These are phyloP conservation scores for Spodoptera litura DNA, from an alignment of 1,140 invertebrate species.

Conservation along the genomic window DNA sequence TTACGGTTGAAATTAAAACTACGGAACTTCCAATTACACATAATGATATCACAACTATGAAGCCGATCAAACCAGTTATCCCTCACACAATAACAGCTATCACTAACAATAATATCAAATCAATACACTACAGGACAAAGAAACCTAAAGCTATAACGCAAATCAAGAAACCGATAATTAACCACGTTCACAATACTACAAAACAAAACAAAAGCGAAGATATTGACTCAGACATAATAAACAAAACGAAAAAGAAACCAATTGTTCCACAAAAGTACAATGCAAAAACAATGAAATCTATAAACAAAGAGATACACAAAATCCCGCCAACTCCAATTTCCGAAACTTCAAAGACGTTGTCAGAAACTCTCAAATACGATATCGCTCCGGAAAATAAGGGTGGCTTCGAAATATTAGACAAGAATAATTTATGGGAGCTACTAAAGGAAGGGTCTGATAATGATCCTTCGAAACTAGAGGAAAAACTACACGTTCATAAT, in stretches of 20 bases:
- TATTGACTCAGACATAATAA: slow-evolving; percentile 53
- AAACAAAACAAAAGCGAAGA: slow-evolving; percentile 60
- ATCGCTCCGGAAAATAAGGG: slow-evolving; percentile 86
- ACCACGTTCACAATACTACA: slow-evolving; percentile 50
- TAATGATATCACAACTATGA: slow-evolving; percentile 20
- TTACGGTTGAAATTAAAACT: background rate
- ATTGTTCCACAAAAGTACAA: slow-evolving; percentile 55
- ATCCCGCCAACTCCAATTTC: slow-evolving; percentile 82
- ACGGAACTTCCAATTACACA: background rate
- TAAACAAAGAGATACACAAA: slow-evolving; percentile 86
- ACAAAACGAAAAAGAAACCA: slow-evolving; percentile 66
- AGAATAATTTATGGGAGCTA: slow-evolving; percentile 87
- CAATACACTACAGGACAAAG: slow-evolving; percentile 74
- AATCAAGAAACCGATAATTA: slow-evolving; percentile 70
- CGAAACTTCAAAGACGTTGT: slow-evolving; percentile 79
- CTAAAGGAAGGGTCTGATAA: slow-evolving; percentile 84
- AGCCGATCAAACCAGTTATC: slow-evolving; percentile 43
- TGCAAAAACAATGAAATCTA: slow-evolving; percentile 80
- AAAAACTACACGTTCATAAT: slow-evolving; percentile 74
- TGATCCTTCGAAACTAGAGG: slow-evolving; percentile 71
- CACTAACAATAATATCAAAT: slow-evolving; percentile 77
- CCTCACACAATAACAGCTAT: slow-evolving; percentile 75
- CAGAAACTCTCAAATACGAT: slow-evolving; percentile 66
- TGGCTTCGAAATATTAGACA: slow-evolving; percentile 86
- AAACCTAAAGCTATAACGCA: slow-evolving; percentile 75